These are phyloP conservation scores for Poeciliopsis infans DNA, from an alignment of 2,797 vertebrate genomes.

Conservation along the genomic window DNA sequence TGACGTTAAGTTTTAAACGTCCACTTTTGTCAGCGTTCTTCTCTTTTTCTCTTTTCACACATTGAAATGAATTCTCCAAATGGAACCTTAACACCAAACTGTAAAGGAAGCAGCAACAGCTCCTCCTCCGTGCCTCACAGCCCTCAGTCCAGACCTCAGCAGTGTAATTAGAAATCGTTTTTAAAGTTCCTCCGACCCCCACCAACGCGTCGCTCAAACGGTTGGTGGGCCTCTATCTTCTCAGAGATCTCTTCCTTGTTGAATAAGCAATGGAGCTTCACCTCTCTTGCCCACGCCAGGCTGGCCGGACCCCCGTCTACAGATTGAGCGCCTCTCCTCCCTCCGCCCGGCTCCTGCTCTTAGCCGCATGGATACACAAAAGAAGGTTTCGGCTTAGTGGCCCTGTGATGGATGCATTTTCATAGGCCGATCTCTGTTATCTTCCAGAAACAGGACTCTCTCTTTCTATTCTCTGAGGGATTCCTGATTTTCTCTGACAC, in stretches of 20 bases:
- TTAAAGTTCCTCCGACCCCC: slow-evolving; percentile 18
- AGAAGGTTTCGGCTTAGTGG: slow-evolving; percentile 80
- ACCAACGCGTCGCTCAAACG: slow-evolving; percentile 50
- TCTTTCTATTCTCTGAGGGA: slow-evolving; percentile 79
- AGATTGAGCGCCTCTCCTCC: slow-evolving; percentile 57
- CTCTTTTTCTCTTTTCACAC: neutral
- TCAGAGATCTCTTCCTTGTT: slow-evolving; percentile 78
- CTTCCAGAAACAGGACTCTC: slow-evolving; percentile 83
- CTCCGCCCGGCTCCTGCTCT: slow-evolving; percentile 46
- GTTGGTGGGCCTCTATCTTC: slow-evolving; percentile 76
- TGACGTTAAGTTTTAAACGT: neutral
- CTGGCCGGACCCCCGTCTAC: slow-evolving; percentile 62
- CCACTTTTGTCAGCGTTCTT: neutral
- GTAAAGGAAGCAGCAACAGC: neutral
- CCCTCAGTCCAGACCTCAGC: slow-evolving; percentile 33
- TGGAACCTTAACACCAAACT: neutral
- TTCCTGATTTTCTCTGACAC: slow-evolving; percentile 75
- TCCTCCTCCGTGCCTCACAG: slow-evolving; percentile 35
- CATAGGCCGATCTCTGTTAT: slow-evolving; percentile 84
- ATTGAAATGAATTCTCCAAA: neutral
- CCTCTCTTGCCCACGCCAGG: slow-evolving; percentile 66
- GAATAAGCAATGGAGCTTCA: slow-evolving; percentile 82
- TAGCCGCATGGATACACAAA: slow-evolving; percentile 77
- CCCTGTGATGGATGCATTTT: slow-evolving; percentile 86
- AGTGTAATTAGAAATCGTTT: slow-evolving; percentile 75